Base-by-base conservation (phyloP, 1,140 invertebrate species). In the Muscidifurax raptorellus region DNA sequence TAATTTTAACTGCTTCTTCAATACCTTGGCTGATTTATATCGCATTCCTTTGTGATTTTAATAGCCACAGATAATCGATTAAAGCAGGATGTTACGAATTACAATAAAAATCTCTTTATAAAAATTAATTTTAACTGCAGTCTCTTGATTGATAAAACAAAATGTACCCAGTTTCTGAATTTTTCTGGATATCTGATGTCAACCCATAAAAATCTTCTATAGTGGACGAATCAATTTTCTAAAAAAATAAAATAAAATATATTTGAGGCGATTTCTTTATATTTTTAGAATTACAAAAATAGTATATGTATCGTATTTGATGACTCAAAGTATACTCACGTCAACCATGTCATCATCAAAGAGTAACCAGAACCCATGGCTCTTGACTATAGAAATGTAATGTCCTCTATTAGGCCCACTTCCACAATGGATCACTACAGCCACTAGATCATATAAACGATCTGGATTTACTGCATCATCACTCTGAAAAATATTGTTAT, bases 311-410 rank as follows among this genome's bases (percentile, higher is more conserved):
- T 52, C 12, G n/a, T 12, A 72, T 72, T 44, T 3, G 78, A 40
- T n/a, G 36, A 80, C 25, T 13, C 67, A 36, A 80, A 72, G 40
- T 47, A 18, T 87, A 96, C 97, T 96, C 95, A 99, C 98, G 95
- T 99, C 99, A 83, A 99, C 99, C 96, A 99, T 98, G 92, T 99
- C 99, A 94, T 99, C 99, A 93, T 99, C 99, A 94, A 99, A 99
- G 1, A 99, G 95, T 86, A 99, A 94, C 99, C 99, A 99, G 92
- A 99, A 98, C 44, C 98, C 98, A 94, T 99, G 98, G 92, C 98
- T 99, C 94, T 99, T 99, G 36, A 99, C 99, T 93, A 99, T 99
- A 91, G 98, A 99, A 93, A 99, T 99, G 93, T 99, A 99, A 94
- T 99, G 99, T 64, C 99, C 99, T 86, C 99, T 95, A 94, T 99